Evolutionary conservation across 2,113 vertebrate species (phyloP).

Genomic region (Phaethon lepturus): DNA sequence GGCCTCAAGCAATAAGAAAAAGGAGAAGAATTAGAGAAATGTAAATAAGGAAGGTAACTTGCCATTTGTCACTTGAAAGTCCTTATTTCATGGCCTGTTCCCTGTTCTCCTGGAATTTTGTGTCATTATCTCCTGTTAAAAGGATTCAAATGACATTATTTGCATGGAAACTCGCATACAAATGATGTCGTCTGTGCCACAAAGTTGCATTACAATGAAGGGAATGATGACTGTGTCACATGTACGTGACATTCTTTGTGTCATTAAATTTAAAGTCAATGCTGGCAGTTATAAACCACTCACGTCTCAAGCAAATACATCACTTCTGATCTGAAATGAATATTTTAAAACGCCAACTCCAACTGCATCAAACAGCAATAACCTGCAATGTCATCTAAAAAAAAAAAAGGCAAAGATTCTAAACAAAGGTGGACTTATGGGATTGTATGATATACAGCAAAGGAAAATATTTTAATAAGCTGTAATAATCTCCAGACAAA

Average conservation of each 20-base stretch:
- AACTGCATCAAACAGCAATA: slow-evolving; percentile 54
- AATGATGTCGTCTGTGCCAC: slow-evolving; percentile 67
- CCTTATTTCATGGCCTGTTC: slow-evolving; percentile 70
- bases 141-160: slow-evolving; percentile 79
- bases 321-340: slow-evolving; percentile 70
- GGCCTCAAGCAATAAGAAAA: slow-evolving; percentile 72
- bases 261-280: slow-evolving; percentile 75
- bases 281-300: slow-evolving; percentile 72
- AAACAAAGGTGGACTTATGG: slow-evolving; percentile 32
- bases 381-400: slow-evolving; percentile 40
- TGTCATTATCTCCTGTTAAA: slow-evolving; percentile 78
- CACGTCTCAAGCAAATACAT: slow-evolving; percentile 65
- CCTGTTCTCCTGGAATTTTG: slow-evolving; percentile 70
- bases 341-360: slow-evolving; percentile 65
- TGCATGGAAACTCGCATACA: slow-evolving; percentile 74
- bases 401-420: not conserved
- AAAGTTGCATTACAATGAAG: slow-evolving; percentile 76
- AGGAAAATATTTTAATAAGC: slow-evolving; percentile 10
- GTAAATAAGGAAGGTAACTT: slow-evolving; percentile 70
- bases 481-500: not conserved
- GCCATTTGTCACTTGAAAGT: slow-evolving; percentile 75
- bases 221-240: slow-evolving; percentile 73
- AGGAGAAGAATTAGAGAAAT: slow-evolving; percentile 71
- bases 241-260: slow-evolving; percentile 73
- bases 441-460: not conserved